phyloP scores from a whole-genome alignment of 2,888 invertebrate genomes.

The Bhutanitis thaidina region DNA sequence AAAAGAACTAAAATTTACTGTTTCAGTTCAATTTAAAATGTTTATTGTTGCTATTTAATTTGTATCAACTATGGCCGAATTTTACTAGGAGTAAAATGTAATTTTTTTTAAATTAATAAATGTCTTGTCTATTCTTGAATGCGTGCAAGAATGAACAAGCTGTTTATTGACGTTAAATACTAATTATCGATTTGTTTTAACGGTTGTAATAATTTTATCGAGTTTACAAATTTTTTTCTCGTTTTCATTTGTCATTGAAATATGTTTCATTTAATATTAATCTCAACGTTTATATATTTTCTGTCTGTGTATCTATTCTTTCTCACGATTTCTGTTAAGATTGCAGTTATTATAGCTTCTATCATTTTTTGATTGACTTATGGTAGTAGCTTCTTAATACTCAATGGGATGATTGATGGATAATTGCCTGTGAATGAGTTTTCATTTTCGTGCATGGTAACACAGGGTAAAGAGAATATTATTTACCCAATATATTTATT shows the following conservation, averaged over 20 bases:
- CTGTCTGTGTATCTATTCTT: not conserved
- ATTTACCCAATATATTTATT: conserved; percentile 36
- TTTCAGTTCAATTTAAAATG: too few relatives aligned
- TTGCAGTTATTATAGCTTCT: conserved; percentile 19
- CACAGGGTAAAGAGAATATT: conserved; percentile 49
- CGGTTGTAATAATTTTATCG: too few relatives aligned
- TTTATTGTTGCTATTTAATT: too few relatives aligned
- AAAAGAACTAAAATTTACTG: too few relatives aligned
- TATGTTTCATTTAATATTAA: conserved; percentile 1
- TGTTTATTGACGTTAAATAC: conserved; percentile 20
- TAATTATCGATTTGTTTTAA: not conserved
- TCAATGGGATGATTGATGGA: conserved; percentile 45
- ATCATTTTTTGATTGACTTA: conserved; percentile 29
- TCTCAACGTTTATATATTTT: not conserved
- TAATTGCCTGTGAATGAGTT: conserved; percentile 33
- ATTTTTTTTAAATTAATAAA: conserved; percentile 20
- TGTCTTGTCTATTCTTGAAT: conserved; percentile 43
- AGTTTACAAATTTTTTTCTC: too few relatives aligned
- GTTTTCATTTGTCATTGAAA: too few relatives aligned
- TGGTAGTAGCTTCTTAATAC: conserved; percentile 36
- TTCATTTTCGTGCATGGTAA: conserved; percentile 49
- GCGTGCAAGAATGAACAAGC: conserved; percentile 38
- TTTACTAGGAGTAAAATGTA: conserved; percentile 20
- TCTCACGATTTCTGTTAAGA: conserved; percentile 1
- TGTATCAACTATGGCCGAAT: too few relatives aligned